Base-by-base conservation (phyloP, 2,797 vertebrate genomes). In the Scolopax rusticola region DNA sequence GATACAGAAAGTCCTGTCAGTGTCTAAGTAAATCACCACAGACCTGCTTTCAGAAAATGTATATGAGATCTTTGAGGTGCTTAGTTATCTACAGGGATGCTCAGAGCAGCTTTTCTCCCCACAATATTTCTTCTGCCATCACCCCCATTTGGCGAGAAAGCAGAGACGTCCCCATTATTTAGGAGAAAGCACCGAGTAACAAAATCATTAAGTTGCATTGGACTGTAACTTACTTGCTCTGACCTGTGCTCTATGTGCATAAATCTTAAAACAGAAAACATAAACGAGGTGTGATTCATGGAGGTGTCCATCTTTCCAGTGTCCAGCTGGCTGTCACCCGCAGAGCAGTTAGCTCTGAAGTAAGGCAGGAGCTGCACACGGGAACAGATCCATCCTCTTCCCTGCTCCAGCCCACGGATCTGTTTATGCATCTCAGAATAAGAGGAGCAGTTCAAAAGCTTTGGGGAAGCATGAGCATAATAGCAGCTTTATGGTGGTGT, bases 371-470 rank as follows among this genome's bases (percentile, higher is more conserved):
- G 54, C 63, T 51, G 53, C 12, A 27, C 33, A 0, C 0, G 2
- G 71, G 78, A 38, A 2, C 73, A 75, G 33, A 40, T 30, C 67
- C 36, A 10, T 56, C 40, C 71, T 25, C 43, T 28, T 5, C 24
- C 0, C 47, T 24, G 3, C 65, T 16, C 27, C 20, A 15, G 45
- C 45, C 17, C 3, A 6, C 0, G 0, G 3, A 4, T 54, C 57
- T 27, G 9, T 89, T 88, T 47, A 4, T 57, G 51, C 20, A 24
- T 14, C 67, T 73, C n/a, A 0, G 40, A 69, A 47, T 5, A 40
- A 32, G 20, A 57, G 19, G 23, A 75, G 21, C 27, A 12, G 19
- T 47, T 74, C 56, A n/a, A 93, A 63, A 63, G 43, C 77, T 74
- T 71, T 57, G 41, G 41, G 41, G 38, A 90, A 90, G 8, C 36